Conservation (phyloP, 2,797 vertebrate species). For the Typhlichthys eigenmanni region DNA sequence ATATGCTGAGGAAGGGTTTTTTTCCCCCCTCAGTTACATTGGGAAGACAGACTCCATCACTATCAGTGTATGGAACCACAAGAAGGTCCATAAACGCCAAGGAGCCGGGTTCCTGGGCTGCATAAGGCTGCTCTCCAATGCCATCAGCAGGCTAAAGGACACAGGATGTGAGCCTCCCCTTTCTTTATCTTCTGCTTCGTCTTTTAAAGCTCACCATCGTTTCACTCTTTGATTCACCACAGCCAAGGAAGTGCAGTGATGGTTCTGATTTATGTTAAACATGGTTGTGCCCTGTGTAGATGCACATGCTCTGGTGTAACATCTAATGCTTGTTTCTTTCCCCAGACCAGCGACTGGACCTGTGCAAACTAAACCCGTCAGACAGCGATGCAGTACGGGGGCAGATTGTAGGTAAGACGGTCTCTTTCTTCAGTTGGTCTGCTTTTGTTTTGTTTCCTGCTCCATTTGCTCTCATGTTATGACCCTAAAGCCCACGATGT, state of each 20-base stretch:
- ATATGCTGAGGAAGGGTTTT: too few species aligned
- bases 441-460: too few species aligned
- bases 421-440: neutral
- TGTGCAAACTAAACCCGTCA: conserved; percentile 97
- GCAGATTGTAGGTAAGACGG: conserved; percentile 93
- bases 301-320: neutral
- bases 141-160: conserved; percentile 97
- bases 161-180: conserved; percentile 89
- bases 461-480: conserved; percentile 27
- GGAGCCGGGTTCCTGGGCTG: conserved; percentile 97
- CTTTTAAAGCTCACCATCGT: neutral
- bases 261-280: too few species aligned
- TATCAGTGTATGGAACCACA: conserved; percentile 99
- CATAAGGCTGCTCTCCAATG: conserved; percentile 93
- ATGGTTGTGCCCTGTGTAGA: too few species aligned
- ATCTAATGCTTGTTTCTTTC: neutral
- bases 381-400: conserved; percentile 96
- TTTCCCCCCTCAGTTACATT: conserved; percentile 81
- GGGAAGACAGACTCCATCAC: conserved; percentile 98
- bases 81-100: conserved; percentile 98
- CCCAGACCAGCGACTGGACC: conserved; percentile 97
- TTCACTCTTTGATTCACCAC: neutral
- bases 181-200: neutral
- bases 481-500: neutral
- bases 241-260: too few species aligned